Conservation (phyloP, 1,140 invertebrate genomes). For the Dermatophagoides farinae region DNA sequence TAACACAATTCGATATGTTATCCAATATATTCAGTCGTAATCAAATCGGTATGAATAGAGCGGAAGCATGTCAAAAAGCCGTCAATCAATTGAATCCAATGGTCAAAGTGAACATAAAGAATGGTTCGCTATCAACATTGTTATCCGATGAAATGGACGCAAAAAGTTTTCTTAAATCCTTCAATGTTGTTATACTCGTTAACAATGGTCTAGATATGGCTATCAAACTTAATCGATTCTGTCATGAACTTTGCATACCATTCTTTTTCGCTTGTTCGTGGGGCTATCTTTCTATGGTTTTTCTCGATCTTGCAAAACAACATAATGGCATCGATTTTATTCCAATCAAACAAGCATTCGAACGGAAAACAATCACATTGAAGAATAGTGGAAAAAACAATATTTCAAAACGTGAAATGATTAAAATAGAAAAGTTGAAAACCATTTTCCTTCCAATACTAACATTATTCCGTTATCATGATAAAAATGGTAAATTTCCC, state of each 20-base stretch:
- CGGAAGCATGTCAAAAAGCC: conserved; percentile 39
- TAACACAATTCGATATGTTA: conserved; percentile 32
- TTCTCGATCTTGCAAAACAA: conserved; percentile 66
- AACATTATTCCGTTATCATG: conserved; percentile 15
- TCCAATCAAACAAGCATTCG: neutral
- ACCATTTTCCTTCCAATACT: conserved; percentile 22
- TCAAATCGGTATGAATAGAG: conserved; percentile 15
- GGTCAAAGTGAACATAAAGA: conserved; percentile 12
- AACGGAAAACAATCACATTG: conserved; percentile 20
- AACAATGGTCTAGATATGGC: conserved; percentile 46
- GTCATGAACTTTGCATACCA: conserved; percentile 40
- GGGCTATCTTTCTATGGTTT: conserved; percentile 78
- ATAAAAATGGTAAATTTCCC: conserved; percentile 13
- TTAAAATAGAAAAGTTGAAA: conserved; percentile 20
- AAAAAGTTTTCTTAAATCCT: neutral
- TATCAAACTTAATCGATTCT: conserved; percentile 43
- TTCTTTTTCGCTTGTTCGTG: conserved; percentile 79
- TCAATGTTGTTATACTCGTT: conserved; percentile 50
- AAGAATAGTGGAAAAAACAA: conserved; percentile 18
- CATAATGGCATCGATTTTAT: conserved; percentile 45
- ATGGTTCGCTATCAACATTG: neutral
- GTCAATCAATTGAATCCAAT: conserved; percentile 17
- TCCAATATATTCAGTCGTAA: conserved; percentile 13
- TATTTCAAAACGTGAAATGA: conserved; percentile 14
- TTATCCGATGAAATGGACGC: neutral